phyloP scores from a whole-genome alignment of 2,113 vertebrate species.

The Heterochromis multidens region DNA sequence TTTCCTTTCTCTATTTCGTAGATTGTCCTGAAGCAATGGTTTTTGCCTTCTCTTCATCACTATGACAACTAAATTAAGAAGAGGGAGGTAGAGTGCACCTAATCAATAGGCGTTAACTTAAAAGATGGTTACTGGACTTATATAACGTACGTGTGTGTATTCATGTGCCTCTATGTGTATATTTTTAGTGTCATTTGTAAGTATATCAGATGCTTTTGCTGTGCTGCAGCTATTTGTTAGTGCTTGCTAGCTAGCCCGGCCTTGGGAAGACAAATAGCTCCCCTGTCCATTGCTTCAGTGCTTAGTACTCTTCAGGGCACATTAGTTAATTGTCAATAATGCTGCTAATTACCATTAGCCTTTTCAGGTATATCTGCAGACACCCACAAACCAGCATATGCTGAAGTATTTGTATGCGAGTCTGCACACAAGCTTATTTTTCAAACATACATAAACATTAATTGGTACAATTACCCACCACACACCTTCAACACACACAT shows the following conservation, averaged over 20 bases:
- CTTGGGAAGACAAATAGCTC: constrained; percentile 33
- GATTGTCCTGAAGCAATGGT: background rate
- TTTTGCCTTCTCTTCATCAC: background rate
- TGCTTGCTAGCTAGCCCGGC: background rate
- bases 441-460: background rate
- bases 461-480: background rate
- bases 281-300: constrained; percentile 18
- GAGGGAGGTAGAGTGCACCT: background rate
- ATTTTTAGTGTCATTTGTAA: background rate
- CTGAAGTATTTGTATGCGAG: background rate
- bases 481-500: background rate
- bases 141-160: background rate
- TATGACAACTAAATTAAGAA: background rate
- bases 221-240: background rate
- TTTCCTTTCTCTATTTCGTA: background rate
- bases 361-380: background rate
- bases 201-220: background rate
- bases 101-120: background rate
- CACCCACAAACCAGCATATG: background rate
- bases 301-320: constrained; percentile 18
- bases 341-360: constrained; percentile 37
- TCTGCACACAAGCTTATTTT: background rate
- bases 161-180: background rate
- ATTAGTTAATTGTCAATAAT: constrained; percentile 39
- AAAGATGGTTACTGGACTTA: background rate